Percentiles rank a stretch among this genome's conserved stretches.
These are phyloP conservation scores for Tetragonula carbonaria DNA, from an alignment of 2,888 invertebrate species.

Conservation along the genomic window DNA sequence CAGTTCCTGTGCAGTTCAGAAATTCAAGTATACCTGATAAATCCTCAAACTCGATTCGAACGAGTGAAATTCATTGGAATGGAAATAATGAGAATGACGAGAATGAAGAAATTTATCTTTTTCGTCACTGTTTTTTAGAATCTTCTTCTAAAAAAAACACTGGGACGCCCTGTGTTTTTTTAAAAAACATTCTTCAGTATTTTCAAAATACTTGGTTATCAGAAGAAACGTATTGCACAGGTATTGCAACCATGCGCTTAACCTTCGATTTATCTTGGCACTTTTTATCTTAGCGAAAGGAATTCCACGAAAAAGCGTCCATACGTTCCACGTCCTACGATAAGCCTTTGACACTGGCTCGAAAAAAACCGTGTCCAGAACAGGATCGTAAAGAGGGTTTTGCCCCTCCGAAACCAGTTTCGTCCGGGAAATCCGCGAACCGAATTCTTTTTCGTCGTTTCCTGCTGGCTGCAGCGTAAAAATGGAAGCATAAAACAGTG, in stretches of 20 bases:
- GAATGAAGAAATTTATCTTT: no score
- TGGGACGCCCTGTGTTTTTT: no score
- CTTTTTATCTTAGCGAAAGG: background rate
- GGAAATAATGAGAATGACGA: no score
- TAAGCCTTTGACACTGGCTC: constrained; percentile 13
- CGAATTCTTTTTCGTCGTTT: constrained; percentile 26
- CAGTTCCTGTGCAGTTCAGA: no score
- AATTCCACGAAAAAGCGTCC: background rate
- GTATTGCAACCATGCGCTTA: background rate
- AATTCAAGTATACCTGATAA: no score
- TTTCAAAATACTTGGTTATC: no score
- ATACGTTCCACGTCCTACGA: constrained; percentile 3
- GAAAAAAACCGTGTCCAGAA: background rate
- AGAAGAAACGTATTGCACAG: no score
- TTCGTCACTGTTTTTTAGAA: no score
- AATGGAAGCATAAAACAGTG: constrained; percentile 11
- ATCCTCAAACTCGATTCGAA: no score
- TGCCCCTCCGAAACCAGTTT: constrained; percentile 68
- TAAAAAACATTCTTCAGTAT: no score
- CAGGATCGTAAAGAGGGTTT: constrained; percentile 28
- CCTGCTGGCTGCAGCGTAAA: background rate
- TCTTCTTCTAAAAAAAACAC: no score
- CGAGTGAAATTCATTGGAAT: no score
- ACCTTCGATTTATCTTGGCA: background rate
- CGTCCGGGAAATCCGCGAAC: constrained; percentile 57